These are phyloP conservation scores for Adelognathus sp. DNA, from an alignment of 2,888 invertebrate genomes.

Conservation along the genomic window DNA sequence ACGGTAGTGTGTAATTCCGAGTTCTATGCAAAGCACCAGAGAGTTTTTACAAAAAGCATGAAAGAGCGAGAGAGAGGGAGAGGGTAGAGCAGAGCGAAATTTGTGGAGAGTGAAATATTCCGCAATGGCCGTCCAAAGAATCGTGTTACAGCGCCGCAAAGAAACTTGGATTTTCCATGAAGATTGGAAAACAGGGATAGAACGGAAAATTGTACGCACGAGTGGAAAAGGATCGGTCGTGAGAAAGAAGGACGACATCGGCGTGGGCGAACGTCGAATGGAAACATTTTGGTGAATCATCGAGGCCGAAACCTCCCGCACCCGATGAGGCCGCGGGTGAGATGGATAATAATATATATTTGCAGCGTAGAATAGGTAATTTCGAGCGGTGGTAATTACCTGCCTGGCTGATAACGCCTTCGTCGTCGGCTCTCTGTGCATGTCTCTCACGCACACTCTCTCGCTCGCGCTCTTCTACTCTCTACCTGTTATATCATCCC, in stretches of 20 bases:
- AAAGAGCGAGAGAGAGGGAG: background rate
- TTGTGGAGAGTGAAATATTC: background rate
- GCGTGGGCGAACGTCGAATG: background rate
- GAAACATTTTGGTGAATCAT: slow-evolving; percentile 6
- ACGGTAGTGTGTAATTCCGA: background rate
- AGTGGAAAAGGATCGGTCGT: slow-evolving; percentile 20
- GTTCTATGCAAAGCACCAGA: background rate
- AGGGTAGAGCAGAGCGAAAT: background rate
- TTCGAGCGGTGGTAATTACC: slow-evolving; percentile 74
- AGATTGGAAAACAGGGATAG: background rate
- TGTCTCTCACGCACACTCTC: slow-evolving; percentile 45
- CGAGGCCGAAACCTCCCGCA: background rate
- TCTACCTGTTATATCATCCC: slow-evolving; percentile 1
- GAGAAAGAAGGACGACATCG: background rate
- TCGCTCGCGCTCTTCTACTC: no score
- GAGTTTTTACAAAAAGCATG: background rate
- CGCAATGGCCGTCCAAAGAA: slow-evolving; percentile 7
- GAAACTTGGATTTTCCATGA: slow-evolving; percentile 15
- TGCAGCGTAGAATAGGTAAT: slow-evolving; percentile 70
- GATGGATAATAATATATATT: slow-evolving; percentile 45
- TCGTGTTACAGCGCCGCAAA: background rate
- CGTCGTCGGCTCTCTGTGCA: slow-evolving; percentile 28
- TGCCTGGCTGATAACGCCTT: slow-evolving; percentile 66
- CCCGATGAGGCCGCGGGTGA: slow-evolving; percentile 1
- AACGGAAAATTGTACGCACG: background rate